Evolutionary conservation across 2,113 vertebrate species (phyloP).

Genomic region (Ardeotis arabs): DNA sequence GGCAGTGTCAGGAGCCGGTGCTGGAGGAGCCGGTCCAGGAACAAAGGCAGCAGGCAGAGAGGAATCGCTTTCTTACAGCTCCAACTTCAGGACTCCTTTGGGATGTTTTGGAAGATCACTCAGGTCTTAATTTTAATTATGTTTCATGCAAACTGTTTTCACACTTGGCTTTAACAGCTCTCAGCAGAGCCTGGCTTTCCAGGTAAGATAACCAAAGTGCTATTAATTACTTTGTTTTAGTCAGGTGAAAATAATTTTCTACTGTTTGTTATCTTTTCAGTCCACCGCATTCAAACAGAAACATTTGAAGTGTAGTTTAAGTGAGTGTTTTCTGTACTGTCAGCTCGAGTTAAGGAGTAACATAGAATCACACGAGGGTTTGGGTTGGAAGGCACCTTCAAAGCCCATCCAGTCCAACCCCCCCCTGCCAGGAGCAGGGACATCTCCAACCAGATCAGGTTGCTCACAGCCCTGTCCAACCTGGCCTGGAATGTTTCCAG

Average conservation of each 20-base stretch:
- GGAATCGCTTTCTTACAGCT: not conserved
- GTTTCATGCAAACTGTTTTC: constrained; percentile 30
- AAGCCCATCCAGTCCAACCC: too few relatives aligned
- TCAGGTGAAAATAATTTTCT: constrained; percentile 50
- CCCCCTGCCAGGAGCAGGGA: too few relatives aligned
- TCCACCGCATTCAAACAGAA: not conserved
- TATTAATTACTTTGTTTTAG: constrained; percentile 52
- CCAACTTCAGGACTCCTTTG: not conserved
- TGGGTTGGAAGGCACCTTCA: too few relatives aligned
- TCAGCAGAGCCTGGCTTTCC: constrained; percentile 34
- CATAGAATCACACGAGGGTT: too few relatives aligned
- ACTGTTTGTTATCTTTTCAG: constrained; percentile 53
- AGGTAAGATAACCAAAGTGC: constrained; percentile 45
- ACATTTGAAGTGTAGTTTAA: not conserved
- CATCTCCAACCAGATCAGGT: too few relatives aligned
- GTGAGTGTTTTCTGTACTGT: not conserved
- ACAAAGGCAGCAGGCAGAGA: not conserved
- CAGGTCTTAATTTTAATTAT: constrained; percentile 39
- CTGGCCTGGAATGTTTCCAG: too few relatives aligned
- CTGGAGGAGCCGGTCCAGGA: not conserved
- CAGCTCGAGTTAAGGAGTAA: not conserved
- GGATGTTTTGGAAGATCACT: not conserved
- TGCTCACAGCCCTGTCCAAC: too few relatives aligned
- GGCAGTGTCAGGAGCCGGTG: not conserved
- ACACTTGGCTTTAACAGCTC: constrained; percentile 44